These are phyloP conservation scores for Charanyca ferruginea DNA, from an alignment of 2,888 invertebrate species.

Conservation along the genomic window DNA sequence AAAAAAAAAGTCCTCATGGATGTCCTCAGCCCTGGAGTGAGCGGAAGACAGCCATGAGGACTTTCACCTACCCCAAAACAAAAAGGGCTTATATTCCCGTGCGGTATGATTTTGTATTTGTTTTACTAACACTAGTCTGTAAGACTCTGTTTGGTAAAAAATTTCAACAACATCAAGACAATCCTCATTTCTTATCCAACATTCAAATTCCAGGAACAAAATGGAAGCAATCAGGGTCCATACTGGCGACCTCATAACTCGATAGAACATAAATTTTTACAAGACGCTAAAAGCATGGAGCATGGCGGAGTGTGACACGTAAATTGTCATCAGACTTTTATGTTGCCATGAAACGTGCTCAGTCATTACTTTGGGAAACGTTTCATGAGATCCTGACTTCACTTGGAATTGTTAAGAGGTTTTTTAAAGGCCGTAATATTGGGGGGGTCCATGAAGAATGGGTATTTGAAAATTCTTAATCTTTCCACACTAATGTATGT, in stretches of 20 bases:
- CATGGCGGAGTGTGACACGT: conserved; percentile 62
- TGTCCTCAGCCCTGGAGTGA: too few species aligned
- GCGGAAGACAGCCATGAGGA: too few species aligned
- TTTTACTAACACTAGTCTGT: too few species aligned
- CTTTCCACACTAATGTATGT: too few species aligned
- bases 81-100: too few species aligned
- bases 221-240: conserved; percentile 69
- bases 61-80: too few species aligned
- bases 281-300: conserved; percentile 69
- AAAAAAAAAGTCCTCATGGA: too few species aligned
- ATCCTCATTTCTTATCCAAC: conserved; percentile 25
- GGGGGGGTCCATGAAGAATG: too few species aligned
- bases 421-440: conserved; percentile 11
- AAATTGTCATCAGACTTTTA: conserved; percentile 69
- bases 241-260: conserved; percentile 71
- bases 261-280: conserved; percentile 71
- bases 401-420: neutral
- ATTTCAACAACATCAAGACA: neutral
- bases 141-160: too few species aligned
- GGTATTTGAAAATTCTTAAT: too few species aligned
- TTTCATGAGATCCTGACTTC: conserved; percentile 32
- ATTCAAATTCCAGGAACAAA: conserved; percentile 39
- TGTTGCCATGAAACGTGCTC: conserved; percentile 58
- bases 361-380: conserved; percentile 56
- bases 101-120: too few species aligned